Evolutionary conservation across 2,888 invertebrate genomes (phyloP).

Genomic region (Andricus curvator): DNA sequence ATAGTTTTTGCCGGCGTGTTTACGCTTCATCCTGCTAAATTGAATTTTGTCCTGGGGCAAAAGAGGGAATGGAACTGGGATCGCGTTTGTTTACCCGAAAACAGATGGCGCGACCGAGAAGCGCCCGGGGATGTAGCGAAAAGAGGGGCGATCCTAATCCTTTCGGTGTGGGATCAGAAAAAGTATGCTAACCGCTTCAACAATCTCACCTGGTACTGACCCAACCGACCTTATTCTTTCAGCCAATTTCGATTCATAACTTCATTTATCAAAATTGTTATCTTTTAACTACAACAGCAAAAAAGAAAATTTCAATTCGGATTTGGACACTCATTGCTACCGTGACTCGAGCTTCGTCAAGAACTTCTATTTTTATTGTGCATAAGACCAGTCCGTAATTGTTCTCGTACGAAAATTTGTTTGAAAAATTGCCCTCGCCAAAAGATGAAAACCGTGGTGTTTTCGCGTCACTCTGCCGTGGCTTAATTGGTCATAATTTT

Average conservation of each 20-base stretch:
- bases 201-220: constrained; percentile 49
- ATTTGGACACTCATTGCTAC: too few species aligned
- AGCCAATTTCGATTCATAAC: not conserved
- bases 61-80: constrained; percentile 69
- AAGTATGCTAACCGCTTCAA: constrained; percentile 48
- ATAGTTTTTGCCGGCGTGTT: constrained; percentile 66
- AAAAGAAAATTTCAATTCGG: not conserved
- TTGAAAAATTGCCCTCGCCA: too few species aligned
- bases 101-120: constrained; percentile 73
- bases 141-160: constrained; percentile 70
- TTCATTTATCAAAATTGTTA: constrained; percentile 10
- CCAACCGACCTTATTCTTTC: not conserved
- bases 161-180: constrained; percentile 63
- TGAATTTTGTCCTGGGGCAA: constrained; percentile 73
- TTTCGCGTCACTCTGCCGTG: too few species aligned
- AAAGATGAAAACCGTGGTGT: too few species aligned
- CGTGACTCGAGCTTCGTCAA: not conserved
- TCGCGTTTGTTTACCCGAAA: constrained; percentile 73
- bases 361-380: not conserved
- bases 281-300: not conserved
- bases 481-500: too few species aligned
- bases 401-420: too few species aligned
- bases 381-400: too few species aligned
- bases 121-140: constrained; percentile 65
- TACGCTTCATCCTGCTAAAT: constrained; percentile 74